Evolutionary conservation across 2,113 vertebrate genomes (phyloP).

Genomic region (Ia io): DNA sequence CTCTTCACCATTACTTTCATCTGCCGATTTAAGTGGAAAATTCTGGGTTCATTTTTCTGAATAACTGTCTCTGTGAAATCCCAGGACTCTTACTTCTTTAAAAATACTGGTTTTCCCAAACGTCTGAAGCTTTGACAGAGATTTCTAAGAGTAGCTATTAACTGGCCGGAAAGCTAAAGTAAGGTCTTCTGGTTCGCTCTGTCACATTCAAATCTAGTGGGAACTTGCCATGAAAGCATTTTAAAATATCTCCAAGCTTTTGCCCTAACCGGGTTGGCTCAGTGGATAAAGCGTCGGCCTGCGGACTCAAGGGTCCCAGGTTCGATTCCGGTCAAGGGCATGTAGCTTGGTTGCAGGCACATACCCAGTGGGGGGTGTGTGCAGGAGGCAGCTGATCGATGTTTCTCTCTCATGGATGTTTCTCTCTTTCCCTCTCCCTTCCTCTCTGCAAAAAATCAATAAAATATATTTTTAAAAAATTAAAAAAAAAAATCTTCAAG

Average conservation of each 20-base stretch:
- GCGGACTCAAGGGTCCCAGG: no score
- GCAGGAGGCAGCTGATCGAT: no score
- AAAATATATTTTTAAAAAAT: no score
- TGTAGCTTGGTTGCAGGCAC: no score
- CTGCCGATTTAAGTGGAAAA: background rate
- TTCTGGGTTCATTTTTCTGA: background rate
- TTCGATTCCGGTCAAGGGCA: no score
- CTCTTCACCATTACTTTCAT: background rate
- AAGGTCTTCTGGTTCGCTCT: background rate
- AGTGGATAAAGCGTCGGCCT: no score
- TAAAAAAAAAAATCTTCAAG: constrained; percentile 9
- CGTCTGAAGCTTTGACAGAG: background rate
- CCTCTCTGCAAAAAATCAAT: no score
- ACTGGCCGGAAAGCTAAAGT: background rate
- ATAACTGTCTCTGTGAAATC: background rate
- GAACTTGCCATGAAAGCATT: background rate
- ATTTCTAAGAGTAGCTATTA: background rate
- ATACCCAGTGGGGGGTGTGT: no score
- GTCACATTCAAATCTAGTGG: background rate
- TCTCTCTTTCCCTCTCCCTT: no score
- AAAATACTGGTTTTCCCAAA: background rate
- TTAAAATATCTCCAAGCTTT: background rate
- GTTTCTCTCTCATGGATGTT: no score
- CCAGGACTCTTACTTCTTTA: background rate
- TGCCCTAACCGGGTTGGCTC: no score